phyloP scores from a whole-genome alignment of 2,888 invertebrate genomes.

The Caenorhabditis panamensis region DNA sequence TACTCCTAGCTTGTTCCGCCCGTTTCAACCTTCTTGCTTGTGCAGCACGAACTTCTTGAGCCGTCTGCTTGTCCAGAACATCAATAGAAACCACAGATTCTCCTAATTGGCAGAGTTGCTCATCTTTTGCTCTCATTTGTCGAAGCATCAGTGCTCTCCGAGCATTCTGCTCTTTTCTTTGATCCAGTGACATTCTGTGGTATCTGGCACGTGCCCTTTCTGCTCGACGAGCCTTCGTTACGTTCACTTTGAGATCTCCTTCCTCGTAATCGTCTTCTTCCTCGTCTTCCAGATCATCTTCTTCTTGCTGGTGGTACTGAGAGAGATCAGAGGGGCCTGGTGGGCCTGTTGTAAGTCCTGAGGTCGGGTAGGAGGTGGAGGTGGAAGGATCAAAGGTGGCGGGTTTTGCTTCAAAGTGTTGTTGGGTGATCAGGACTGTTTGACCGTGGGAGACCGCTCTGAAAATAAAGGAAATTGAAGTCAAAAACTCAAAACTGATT shows the following conservation, averaged over 20 bases:
- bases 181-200: constrained; percentile 62
- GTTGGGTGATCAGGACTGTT: constrained; percentile 51
- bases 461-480: too few species aligned
- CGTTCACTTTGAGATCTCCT: constrained; percentile 3
- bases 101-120: constrained; percentile 55
- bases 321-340: too few species aligned
- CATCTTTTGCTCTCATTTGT: constrained; percentile 63
- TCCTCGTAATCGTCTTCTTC: background rate
- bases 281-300: background rate
- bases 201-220: constrained; percentile 65
- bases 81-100: constrained; percentile 39
- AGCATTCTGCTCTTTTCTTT: constrained; percentile 63
- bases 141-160: constrained; percentile 63
- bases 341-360: too few species aligned
- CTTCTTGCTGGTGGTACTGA: too few species aligned
- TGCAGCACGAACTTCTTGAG: constrained; percentile 47
- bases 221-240: constrained; percentile 52
- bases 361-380: too few species aligned
- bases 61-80: constrained; percentile 51
- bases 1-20: constrained; percentile 69
- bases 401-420: constrained; percentile 15
- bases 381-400: too few species aligned
- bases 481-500: too few species aligned
- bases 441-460: constrained; percentile 46
- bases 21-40: constrained; percentile 53